Evolutionary conservation across 1,140 invertebrate genomes (phyloP).

Genomic region (Galendromus occidentalis): DNA sequence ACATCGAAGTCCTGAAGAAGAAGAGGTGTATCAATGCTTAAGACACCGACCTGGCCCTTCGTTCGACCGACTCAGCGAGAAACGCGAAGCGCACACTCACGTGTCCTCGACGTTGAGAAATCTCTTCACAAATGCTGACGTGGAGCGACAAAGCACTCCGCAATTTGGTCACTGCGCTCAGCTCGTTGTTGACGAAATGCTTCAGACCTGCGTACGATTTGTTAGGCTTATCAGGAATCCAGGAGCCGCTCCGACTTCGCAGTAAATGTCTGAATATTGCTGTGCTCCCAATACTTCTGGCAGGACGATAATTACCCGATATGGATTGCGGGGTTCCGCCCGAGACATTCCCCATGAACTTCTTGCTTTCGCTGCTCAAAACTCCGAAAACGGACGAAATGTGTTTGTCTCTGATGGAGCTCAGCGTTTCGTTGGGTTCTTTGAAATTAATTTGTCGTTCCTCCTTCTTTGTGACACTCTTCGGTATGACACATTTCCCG

Average conservation of each 20-base stretch:
- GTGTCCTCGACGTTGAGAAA: background rate
- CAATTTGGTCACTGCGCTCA: background rate
- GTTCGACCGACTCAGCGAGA: too few species aligned
- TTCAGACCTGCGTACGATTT: background rate
- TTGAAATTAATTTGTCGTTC: background rate
- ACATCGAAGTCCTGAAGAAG: background rate
- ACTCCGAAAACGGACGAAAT: background rate
- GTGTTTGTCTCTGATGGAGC: background rate
- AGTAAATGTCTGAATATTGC: background rate
- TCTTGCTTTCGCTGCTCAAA: slow-evolving; percentile 1
- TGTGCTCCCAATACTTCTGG: background rate
- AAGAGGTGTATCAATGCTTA: background rate
- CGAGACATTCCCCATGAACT: background rate
- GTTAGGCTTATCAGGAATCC: background rate
- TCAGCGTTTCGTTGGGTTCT: background rate
- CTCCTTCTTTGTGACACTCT: background rate
- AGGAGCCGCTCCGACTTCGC: too few species aligned
- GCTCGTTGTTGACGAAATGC: background rate
- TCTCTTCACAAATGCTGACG: slow-evolving; percentile 2
- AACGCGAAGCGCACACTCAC: background rate
- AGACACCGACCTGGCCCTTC: too few species aligned
- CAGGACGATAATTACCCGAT: background rate
- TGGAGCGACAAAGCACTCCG: background rate
- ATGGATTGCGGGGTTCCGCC: background rate
- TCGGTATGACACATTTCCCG: background rate